phyloP scores from a whole-genome alignment of 1,140 invertebrate species.

The Augochlora pura region DNA sequence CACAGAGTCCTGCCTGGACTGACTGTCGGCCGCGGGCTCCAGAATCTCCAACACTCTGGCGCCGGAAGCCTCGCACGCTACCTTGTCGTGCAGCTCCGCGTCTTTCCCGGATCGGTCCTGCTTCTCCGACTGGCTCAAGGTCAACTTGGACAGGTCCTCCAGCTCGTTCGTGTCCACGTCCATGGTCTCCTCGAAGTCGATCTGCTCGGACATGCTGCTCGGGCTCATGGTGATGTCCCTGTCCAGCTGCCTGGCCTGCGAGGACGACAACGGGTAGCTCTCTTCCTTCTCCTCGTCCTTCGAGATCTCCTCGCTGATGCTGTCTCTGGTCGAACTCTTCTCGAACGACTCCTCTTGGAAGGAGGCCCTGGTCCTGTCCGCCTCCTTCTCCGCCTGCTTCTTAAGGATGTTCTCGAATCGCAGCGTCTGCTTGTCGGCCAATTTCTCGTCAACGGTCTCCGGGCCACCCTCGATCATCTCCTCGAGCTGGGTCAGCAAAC shows the following conservation, averaged over 20 bases:
- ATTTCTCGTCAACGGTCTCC: slow-evolving; percentile 67
- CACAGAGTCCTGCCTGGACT: slow-evolving; percentile 71
- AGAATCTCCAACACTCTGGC: slow-evolving; percentile 75
- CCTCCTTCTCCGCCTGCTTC: slow-evolving; percentile 37
- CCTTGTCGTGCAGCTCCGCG: slow-evolving; percentile 57
- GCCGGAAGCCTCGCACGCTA: slow-evolving; percentile 67
- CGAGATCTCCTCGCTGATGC: slow-evolving; percentile 73
- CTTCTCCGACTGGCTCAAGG: slow-evolving; percentile 59
- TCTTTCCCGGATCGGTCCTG: slow-evolving; percentile 37
- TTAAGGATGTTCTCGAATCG: slow-evolving; percentile 72
- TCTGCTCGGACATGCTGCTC: slow-evolving; percentile 74
- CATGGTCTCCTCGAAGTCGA: slow-evolving; percentile 68
- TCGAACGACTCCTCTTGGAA: slow-evolving; percentile 62
- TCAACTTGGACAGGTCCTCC: slow-evolving; percentile 56
- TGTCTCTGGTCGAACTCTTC: slow-evolving; percentile 64
- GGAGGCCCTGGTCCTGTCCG: slow-evolving; percentile 8
- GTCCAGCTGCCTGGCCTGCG: slow-evolving; percentile 64
- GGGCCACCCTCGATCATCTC: slow-evolving; percentile 53
- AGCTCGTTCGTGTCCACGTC: slow-evolving; percentile 62
- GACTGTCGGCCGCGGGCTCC: slow-evolving; percentile 65
- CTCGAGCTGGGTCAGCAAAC: slow-evolving; percentile 52
- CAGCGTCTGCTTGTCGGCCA: slow-evolving; percentile 74
- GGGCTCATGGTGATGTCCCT: slow-evolving; percentile 74
- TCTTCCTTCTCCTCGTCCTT: slow-evolving; percentile 74
- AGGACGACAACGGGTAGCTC: slow-evolving; percentile 65